Base-by-base conservation (phyloP, 1,140 invertebrate species). In the Neuroterus valhalla region DNA sequence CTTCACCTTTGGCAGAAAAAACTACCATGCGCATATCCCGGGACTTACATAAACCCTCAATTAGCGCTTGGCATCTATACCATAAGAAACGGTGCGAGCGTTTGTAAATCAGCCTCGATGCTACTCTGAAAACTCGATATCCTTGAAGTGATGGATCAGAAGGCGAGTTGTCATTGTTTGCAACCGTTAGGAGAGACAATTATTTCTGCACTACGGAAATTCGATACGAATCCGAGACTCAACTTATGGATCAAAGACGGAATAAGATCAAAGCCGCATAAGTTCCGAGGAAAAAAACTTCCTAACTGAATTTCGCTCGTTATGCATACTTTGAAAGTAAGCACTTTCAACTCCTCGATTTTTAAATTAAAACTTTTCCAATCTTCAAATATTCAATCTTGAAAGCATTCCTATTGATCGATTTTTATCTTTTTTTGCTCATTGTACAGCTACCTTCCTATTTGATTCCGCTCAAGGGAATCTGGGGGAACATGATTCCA, bases 41-140 rank as follows among this genome's bases (percentile, higher is more conserved):
- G 66, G 31, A 71, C 69, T 68, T 72, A 81, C 72, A 78, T 79
- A 81, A 81, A 77, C 75, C 80, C 72, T 79, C 76, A 81, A 85
- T 85, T 83, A 77, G 78, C 69, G 75, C 81, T 78, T 43, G 23
- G 23, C 31, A 62, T 62, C 55, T 38, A 15, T n/a, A 38, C 55
- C n/a, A 15, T n/a, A 38, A 62, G 23, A 62, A 62, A 62, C 46
- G 23, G 71, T 69, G 55, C 74, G 50, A 78, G 71, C 74, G 31
- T 71, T 69, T 62, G 78, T 78, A 82, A 82, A 81, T 81, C 76
- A 78, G 78, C 68, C 79, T 76, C 76, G 67, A 45, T 69, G 74
- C 52, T 74, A 81, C 23, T 38, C 17, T 76, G 78, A 80, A 76
- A 83, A 80, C 71, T 70, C 73, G 81, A 75, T 81, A 76, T 77